phyloP scores from a whole-genome alignment of 2,797 vertebrate genomes.

The Mormyrops attenuatus region DNA sequence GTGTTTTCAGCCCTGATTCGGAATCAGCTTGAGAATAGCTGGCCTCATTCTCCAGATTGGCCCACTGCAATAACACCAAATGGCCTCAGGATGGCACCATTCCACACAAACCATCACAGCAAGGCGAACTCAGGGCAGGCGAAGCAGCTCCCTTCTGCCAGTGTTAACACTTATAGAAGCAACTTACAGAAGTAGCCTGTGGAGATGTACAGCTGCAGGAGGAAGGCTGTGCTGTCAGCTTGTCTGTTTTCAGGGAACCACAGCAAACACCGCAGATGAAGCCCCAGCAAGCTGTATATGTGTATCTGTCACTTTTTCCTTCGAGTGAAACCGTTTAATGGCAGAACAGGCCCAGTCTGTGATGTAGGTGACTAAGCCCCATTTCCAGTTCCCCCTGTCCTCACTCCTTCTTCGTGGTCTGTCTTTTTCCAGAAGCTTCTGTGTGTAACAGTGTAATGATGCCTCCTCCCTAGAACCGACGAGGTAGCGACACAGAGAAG shows the following conservation, averaged over 20 bases:
- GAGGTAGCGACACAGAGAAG: conserved; percentile 87
- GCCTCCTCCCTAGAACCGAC: conserved; percentile 66
- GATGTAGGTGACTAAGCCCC: background rate
- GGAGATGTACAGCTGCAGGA: background rate
- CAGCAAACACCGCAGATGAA: background rate
- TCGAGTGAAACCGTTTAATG: background rate
- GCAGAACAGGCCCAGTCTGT: background rate
- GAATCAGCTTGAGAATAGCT: background rate
- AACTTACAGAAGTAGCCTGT: background rate
- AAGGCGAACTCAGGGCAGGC: background rate
- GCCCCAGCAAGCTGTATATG: background rate
- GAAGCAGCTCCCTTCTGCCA: background rate
- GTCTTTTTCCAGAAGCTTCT: background rate
- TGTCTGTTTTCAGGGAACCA: background rate
- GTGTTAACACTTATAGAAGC: background rate
- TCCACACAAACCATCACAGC: background rate
- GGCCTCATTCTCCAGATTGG: background rate
- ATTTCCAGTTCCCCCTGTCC: background rate
- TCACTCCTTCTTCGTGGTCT: background rate
- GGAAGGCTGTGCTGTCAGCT: background rate
- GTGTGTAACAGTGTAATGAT: background rate
- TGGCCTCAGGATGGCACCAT: background rate
- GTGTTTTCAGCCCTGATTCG: background rate
- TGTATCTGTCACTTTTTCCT: background rate
- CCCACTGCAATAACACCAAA: background rate